These are phyloP conservation scores for Plecotus auritus DNA, from an alignment of 2,113 vertebrate genomes.

Conservation along the genomic window DNA sequence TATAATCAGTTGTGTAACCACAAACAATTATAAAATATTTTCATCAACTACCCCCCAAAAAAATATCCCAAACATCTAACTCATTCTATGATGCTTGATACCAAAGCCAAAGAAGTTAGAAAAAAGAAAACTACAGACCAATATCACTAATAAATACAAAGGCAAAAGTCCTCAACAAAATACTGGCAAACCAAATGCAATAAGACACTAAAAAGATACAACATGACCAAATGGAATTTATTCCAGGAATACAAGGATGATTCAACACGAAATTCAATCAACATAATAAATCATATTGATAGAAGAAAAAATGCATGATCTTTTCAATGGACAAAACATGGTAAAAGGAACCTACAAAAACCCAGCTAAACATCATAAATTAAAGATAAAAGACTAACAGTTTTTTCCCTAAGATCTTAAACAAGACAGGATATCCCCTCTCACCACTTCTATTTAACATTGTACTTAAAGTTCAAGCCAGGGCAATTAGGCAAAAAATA, in stretches of 20 bases:
- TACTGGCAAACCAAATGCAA: background rate
- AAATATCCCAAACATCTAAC: background rate
- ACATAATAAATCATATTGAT: background rate
- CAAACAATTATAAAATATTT: background rate
- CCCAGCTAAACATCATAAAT: background rate
- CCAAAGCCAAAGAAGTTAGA: background rate
- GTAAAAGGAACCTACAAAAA: background rate
- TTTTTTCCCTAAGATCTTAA: background rate
- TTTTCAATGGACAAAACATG: background rate
- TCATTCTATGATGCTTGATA: background rate
- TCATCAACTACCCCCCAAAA: background rate
- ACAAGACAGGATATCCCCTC: background rate
- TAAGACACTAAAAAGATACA: background rate
- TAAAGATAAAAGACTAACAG: background rate
- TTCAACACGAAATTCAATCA: background rate
- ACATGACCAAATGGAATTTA: background rate
- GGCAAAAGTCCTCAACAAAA: background rate
- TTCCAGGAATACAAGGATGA: background rate
- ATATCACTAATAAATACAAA: background rate
- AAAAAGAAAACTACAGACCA: background rate
- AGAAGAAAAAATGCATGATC: background rate
- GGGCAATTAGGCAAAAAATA: background rate
- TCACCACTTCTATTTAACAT: background rate
- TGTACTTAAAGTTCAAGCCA: conserved; percentile 2
- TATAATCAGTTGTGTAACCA: background rate